Evolutionary conservation across 2,113 vertebrate genomes (phyloP), one percentile per base, ranked within the genome.

Genomic region (Morone saxatilis): DNA sequence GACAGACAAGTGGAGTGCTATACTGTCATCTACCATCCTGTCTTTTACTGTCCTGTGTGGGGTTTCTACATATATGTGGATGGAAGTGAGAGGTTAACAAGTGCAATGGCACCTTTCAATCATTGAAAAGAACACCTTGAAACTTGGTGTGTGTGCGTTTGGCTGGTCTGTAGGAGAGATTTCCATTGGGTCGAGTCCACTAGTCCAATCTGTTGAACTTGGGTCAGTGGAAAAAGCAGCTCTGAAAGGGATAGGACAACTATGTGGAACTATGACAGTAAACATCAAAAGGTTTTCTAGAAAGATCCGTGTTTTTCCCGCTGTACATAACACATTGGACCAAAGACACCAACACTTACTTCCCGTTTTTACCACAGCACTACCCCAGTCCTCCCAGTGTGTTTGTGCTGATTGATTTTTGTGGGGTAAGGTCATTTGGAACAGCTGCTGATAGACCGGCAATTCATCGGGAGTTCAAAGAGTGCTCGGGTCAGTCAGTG

Each of bases 401-500:
- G 89, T 92, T 88, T 94, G 91, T 88, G 70, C 87, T 47, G 86
- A 94, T 95, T 94, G 94, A 95, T 95, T 95, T 95, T 91, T 93
- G 90, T 43, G 93, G 81, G 91, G 84, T 93, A 89, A 92, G 90
- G 88, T 91, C 92, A 88, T 78, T 78, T 36, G 88, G 78, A 94
- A 92, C 92, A 93, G 91, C 90, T 92, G 93, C 92, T 88, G 88
- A 89, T 86, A 87, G 90, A 91, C 80, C 76, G 10, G 83, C 86
- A 92, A 93, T 91, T 93, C 91, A 91, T 89, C 68, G 84, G 57
- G 70, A 93, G 93, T 92, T 94, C 93, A 94, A 91, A 93, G 90
- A 86, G 82, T 84, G 80, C 88, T 88, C 14, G 17, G 89, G 84
- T 89, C 85, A 70, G 75, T 83, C 91, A 79, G 85, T 85, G 84